These are phyloP conservation scores for Galendromus occidentalis DNA, from an alignment of 1,140 invertebrate species.

Conservation along the genomic window DNA sequence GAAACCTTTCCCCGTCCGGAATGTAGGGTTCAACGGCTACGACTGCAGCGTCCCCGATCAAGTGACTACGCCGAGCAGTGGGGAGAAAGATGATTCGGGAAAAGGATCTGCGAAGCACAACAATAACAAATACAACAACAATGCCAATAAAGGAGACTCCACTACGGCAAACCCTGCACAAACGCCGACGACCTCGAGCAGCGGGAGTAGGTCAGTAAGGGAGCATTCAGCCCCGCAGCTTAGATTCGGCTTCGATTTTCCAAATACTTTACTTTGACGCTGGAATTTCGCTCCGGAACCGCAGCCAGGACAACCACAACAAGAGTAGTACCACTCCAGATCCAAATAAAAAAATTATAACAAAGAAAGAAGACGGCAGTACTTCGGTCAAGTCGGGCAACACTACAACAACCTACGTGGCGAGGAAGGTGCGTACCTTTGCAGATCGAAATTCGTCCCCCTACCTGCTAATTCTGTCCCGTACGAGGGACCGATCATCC, in stretches of 20 bases:
- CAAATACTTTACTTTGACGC: no score
- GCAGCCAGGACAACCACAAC: background rate
- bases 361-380: background rate
- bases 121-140: background rate
- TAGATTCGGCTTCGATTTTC: no score
- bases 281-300: no score
- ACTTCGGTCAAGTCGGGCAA: conserved; percentile 11
- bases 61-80: no score
- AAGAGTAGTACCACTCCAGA: background rate
- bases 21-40: no score
- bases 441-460: background rate
- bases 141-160: background rate
- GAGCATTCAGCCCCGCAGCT: background rate
- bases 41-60: no score
- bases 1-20: no score
- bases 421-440: background rate
- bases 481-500: background rate
- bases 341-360: background rate
- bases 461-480: background rate
- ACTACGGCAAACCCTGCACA: conserved; percentile 11
- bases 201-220: background rate
- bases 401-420: conserved; percentile 9
- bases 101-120: background rate
- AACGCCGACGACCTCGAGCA: background rate
- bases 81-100: no score